Evolutionary conservation across 1,140 invertebrate species (phyloP).

Genomic region (Philaenus spumarius): DNA sequence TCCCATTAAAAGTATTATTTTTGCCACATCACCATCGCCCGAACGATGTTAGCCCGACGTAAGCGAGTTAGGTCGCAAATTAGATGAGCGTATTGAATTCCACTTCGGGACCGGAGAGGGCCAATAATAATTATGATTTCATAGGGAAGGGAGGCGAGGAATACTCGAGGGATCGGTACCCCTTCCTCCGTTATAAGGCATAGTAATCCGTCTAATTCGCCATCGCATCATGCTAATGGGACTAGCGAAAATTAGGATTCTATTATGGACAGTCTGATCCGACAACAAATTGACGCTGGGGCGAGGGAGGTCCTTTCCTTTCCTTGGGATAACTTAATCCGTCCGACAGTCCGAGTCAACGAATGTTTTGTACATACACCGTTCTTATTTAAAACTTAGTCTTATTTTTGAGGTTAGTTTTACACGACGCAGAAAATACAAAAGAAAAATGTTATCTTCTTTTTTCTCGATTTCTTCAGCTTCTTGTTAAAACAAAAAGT

Average conservation of each 20-base stretch:
- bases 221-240: conserved; percentile 19
- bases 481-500: too few species aligned
- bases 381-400: too few species aligned
- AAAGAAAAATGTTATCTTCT: too few species aligned
- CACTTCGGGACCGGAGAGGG: background rate
- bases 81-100: conserved; percentile 4
- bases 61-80: background rate
- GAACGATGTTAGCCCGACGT: background rate
- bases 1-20: too few species aligned
- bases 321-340: background rate
- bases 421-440: too few species aligned
- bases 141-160: background rate
- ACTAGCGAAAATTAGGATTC: conserved; percentile 22
- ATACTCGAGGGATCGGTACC: background rate
- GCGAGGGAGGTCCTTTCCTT: background rate
- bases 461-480: too few species aligned
- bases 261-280: conserved; percentile 16
- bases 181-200: background rate
- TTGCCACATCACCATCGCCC: too few species aligned
- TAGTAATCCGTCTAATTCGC: conserved; percentile 17
- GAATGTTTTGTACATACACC: conserved; percentile 5
- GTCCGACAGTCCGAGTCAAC: conserved; percentile 7
- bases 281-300: conserved; percentile 9
- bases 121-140: conserved; percentile 12
- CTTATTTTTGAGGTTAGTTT: too few species aligned